phyloP scores from a whole-genome alignment of 2,113 vertebrate genomes.

The Paramormyrops kingsleyae region DNA sequence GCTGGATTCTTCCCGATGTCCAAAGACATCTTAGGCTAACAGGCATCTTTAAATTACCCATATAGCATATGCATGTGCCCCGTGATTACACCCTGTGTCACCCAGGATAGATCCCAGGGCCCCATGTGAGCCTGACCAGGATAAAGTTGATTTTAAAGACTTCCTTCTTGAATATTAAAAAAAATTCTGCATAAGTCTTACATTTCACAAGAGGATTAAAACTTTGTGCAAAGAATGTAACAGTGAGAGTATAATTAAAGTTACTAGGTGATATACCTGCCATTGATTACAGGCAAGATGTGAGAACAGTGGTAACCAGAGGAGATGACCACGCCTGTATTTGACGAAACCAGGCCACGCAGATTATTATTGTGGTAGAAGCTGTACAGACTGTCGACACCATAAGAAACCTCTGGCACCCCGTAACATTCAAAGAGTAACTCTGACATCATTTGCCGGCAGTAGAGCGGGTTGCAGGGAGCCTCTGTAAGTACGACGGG shows the following conservation, averaged over 20 bases:
- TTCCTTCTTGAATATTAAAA: neutral
- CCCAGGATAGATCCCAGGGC: neutral
- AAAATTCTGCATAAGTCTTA: neutral
- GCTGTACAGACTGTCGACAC: slow-evolving; percentile 85
- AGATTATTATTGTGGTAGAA: slow-evolving; percentile 71
- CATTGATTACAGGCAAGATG: slow-evolving; percentile 81
- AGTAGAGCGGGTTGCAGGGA: slow-evolving; percentile 67
- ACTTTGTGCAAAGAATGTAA: neutral
- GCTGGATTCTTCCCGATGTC: neutral
- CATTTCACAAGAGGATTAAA: neutral
- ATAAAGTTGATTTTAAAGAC: neutral
- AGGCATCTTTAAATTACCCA: neutral
- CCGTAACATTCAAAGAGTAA: slow-evolving; percentile 90
- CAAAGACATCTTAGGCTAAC: neutral
- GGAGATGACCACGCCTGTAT: slow-evolving; percentile 77
- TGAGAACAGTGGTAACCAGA: slow-evolving; percentile 92
- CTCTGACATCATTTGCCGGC: slow-evolving; percentile 75
- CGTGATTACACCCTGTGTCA: neutral
- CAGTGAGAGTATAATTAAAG: neutral
- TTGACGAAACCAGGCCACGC: slow-evolving; percentile 38
- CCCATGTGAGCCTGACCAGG: neutral
- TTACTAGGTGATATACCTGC: slow-evolving; percentile 67
- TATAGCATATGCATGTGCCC: neutral
- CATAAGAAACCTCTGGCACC: slow-evolving; percentile 83
- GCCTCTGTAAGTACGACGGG: slow-evolving; percentile 71